phyloP scores from a whole-genome alignment of 2,113 vertebrate genomes.

The Mus pahari region DNA sequence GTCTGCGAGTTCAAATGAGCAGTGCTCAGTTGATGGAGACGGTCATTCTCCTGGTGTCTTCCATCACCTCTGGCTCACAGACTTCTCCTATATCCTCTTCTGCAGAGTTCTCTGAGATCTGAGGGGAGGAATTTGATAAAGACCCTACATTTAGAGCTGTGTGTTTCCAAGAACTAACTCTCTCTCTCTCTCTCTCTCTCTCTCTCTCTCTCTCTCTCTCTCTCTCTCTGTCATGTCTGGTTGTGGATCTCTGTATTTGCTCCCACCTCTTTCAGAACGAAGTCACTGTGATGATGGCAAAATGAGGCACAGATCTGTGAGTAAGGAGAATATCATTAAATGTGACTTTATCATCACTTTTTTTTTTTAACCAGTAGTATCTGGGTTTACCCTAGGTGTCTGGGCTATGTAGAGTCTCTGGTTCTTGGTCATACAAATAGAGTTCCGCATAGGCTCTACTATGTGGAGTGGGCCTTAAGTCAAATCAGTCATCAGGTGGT shows the following conservation, averaged over 20 bases:
- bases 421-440: not conserved
- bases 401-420: not conserved
- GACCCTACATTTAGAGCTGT: not conserved
- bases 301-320: not conserved
- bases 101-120: not conserved
- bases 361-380: not conserved
- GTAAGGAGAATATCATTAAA: not conserved
- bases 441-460: rapidly evolving
- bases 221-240: not conserved
- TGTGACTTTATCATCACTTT: not conserved
- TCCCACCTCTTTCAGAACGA: not conserved
- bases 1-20: not conserved
- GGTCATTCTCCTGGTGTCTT: not conserved
- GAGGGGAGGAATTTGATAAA: not conserved
- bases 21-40: not conserved
- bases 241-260: not conserved
- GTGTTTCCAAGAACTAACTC: not conserved
- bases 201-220: not conserved
- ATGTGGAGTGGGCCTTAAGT: too few species aligned
- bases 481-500: not conserved
- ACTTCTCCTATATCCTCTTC: not conserved
- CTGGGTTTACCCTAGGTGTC: not conserved
- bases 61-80: not conserved
- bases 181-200: not conserved
- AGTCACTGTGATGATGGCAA: not conserved